Conservation (phyloP, 2,888 invertebrate genomes). For the Serripes groenlandicus region DNA sequence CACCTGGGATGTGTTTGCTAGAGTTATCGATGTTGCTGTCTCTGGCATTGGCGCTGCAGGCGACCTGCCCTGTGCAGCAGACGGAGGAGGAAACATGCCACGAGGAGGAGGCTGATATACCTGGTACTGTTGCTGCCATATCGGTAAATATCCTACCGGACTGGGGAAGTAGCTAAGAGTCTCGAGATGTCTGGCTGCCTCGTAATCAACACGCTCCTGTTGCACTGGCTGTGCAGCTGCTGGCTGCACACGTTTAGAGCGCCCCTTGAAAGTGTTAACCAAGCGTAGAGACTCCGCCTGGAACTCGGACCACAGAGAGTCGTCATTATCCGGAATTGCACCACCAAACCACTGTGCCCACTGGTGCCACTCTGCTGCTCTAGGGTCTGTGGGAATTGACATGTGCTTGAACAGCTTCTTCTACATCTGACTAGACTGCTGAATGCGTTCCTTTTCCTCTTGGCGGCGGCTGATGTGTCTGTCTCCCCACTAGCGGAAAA, state of each 20-base stretch:
- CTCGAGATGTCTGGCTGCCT: constrained; percentile 28
- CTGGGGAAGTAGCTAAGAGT: constrained; percentile 32
- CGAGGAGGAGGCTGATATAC: constrained; percentile 37
- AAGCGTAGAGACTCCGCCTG: constrained; percentile 31
- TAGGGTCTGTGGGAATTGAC: constrained; percentile 41
- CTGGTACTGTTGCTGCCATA: constrained; percentile 41
- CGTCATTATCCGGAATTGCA: constrained; percentile 37
- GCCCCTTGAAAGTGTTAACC: constrained; percentile 24
- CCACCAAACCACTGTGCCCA: constrained; percentile 53
- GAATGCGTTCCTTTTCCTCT: constrained; percentile 32
- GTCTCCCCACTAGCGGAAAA: constrained; percentile 33
- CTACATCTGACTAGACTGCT: constrained; percentile 36
- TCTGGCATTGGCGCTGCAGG: constrained; percentile 30
- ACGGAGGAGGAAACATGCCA: constrained; percentile 4
- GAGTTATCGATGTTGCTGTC: constrained; percentile 20
- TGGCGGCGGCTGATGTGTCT: constrained; percentile 26
- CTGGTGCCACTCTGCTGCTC: constrained; percentile 40
- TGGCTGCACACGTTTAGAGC: constrained; percentile 11
- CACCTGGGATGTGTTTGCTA: background rate
- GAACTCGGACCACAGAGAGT: constrained; percentile 42
- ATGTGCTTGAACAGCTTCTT: constrained; percentile 37
- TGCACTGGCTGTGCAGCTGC: constrained; percentile 8
- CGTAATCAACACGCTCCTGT: constrained; percentile 38
- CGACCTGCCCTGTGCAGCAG: constrained; percentile 10
- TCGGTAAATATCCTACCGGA: constrained; percentile 37